These are phyloP conservation scores for Drosophila pandora DNA, from an alignment of 1,140 invertebrate species.

Conservation along the genomic window DNA sequence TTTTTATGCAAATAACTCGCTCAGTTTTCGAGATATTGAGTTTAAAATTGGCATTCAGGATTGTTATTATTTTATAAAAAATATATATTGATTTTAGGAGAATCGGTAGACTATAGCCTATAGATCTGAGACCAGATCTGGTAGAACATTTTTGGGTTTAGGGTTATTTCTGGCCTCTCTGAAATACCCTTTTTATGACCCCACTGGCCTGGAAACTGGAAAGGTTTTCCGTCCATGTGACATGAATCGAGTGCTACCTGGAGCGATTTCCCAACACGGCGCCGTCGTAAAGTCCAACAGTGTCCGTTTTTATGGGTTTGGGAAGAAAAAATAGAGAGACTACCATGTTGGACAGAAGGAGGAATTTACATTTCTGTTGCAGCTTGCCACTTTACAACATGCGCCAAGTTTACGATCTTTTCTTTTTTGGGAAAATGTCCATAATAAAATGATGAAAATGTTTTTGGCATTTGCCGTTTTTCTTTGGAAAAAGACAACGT, in stretches of 20 bases:
- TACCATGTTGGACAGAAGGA: background rate
- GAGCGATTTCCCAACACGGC: conserved; percentile 16
- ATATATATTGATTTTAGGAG: too few relatives aligned
- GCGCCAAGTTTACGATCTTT: conserved; percentile 70
- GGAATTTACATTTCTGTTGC: conserved; percentile 5
- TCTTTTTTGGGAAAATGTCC: conserved; percentile 16
- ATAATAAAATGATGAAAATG: conserved; percentile 61
- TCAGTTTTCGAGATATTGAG: too few relatives aligned
- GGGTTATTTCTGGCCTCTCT: background rate
- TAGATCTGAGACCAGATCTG: too few relatives aligned
- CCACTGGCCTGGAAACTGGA: background rate
- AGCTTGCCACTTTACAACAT: conserved; percentile 64
- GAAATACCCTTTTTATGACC: conserved; percentile 9
- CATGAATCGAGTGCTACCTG: conserved; percentile 19
- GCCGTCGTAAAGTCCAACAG: conserved; percentile 13
- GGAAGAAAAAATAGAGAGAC: conserved; percentile 22
- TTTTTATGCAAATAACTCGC: too few relatives aligned
- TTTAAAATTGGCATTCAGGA: too few relatives aligned
- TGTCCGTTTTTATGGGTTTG: conserved; percentile 25
- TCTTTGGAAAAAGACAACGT: conserved; percentile 47
- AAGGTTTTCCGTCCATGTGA: conserved; percentile 18
- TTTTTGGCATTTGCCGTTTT: conserved; percentile 40
- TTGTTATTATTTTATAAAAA: too few relatives aligned
- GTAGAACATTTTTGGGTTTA: too few relatives aligned
- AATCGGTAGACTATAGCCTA: too few relatives aligned